Base-by-base conservation (phyloP, 2,797 vertebrate genomes). In the Anguilla megastoma region DNA sequence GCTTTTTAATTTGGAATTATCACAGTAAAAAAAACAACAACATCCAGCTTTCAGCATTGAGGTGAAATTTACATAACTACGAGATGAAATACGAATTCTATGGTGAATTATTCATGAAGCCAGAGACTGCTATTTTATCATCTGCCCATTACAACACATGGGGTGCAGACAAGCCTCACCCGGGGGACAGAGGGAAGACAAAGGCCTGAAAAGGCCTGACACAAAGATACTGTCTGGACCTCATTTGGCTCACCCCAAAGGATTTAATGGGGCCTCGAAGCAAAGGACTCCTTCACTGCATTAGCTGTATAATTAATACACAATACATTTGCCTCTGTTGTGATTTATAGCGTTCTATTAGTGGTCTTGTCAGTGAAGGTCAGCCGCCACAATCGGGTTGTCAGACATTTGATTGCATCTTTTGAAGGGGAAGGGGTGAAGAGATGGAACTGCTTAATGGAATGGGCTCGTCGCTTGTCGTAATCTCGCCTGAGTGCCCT, bases 51-150 rank as follows among this genome's bases (percentile, higher is more conserved):
- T 84, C 89, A 80, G 33, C 45, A 36, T 60, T 54, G 86, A 92
- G 94, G 89, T 94, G 86, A 88, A 56, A 95, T 96, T 95, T 92
- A 92, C 95, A 95, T 96, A 94, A 94, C 90, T 85, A 88, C 93
- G 93, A 94, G 93, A 54, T 91, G 92, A 91, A 93, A 91, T 86
- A 89, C 33, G 45, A 0, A 3, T 79, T 89, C 50, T 56, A 27
- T 10, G 71, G 54, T 95, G 94, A 95, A 96, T 96, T 95, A 97
- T 96, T 95, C 94, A 96, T 96, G 93, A 95, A 89, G 27, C 76
- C 89, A 58, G 90, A 94, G 93, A 92, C 94, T 94, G 94, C 94
- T 93, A 93, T 92, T 96, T 95, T 95, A 92, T 96, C 94, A 95
- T 94, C 94, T 93, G 92, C 93, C 93, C 88, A 89, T 93, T 89